Evolutionary conservation across 1,140 invertebrate species (phyloP).

Genomic region (Ips nitidus): DNA sequence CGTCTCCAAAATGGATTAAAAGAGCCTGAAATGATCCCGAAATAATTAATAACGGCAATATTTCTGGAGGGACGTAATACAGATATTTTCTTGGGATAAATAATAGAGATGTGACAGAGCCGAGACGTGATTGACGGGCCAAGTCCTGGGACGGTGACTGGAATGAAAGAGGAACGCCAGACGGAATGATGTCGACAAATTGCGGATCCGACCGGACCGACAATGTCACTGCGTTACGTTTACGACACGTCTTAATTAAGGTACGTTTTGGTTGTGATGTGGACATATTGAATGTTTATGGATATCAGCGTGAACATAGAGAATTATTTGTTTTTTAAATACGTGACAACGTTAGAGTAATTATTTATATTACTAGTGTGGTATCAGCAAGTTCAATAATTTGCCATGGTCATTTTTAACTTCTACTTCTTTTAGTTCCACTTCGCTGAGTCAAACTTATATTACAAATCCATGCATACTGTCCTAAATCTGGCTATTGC

Average conservation of each 20-base stretch:
- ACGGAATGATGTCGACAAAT: conserved; percentile 43
- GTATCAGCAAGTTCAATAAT: no score
- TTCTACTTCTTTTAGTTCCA: neutral
- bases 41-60: conserved; percentile 26
- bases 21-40: conserved; percentile 17
- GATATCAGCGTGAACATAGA: no score
- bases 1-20: conserved; percentile 23
- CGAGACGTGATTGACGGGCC: conserved; percentile 26
- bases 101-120: conserved; percentile 27
- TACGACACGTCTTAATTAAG: conserved; percentile 17
- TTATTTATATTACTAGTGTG: no score
- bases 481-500: no score
- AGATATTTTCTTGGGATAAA: conserved; percentile 28
- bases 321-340: no score
- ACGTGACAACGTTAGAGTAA: no score
- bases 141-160: conserved; percentile 28
- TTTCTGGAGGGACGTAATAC: conserved; percentile 15
- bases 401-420: neutral
- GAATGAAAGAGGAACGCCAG: conserved; percentile 38
- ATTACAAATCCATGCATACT: neutral
- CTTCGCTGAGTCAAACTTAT: neutral
- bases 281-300: neutral
- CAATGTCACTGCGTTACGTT: conserved; percentile 3
- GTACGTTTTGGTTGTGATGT: neutral
- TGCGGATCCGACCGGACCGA: conserved; percentile 25